These are phyloP conservation scores for Darevskia nairensis DNA, from an alignment of 2,797 vertebrate genomes.

Conservation along the genomic window DNA sequence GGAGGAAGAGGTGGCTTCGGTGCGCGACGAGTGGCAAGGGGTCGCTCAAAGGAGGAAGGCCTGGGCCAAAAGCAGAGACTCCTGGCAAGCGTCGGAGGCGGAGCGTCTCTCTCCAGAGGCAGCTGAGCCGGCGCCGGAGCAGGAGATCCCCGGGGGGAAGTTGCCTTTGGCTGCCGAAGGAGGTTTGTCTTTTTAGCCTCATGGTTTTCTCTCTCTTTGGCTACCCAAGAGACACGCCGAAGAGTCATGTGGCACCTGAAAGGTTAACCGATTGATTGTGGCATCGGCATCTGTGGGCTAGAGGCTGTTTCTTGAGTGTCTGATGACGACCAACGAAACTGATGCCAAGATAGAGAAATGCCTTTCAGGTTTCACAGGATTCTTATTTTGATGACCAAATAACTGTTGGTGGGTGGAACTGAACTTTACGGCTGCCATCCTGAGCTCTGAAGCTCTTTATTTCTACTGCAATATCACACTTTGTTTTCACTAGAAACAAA, in stretches of 20 bases:
- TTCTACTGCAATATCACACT: neutral
- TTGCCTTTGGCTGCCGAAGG: conserved; percentile 71
- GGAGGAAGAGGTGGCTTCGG: conserved; percentile 58
- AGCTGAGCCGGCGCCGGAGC: conserved; percentile 65
- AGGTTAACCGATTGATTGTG: neutral
- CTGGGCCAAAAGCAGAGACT: conserved; percentile 87
- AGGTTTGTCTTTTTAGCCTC: conserved; percentile 69
- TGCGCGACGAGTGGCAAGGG: conserved; percentile 76
- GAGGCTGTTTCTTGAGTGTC: neutral
- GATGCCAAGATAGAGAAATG: neutral
- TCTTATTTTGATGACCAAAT: neutral
- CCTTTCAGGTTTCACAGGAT: neutral
- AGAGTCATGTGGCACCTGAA: neutral
- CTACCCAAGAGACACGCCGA: neutral
- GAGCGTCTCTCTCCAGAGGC: conserved; percentile 78
- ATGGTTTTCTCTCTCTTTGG: no score
- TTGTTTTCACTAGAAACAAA: neutral
- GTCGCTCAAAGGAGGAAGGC: conserved; percentile 83
- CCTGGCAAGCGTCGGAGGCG: conserved; percentile 85
- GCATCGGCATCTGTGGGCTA: neutral
- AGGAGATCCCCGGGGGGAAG: conserved; percentile 63
- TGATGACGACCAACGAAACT: neutral
- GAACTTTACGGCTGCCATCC: neutral
- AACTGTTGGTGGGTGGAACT: neutral
- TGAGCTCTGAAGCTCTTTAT: neutral